phyloP scores from a whole-genome alignment of 2,113 vertebrate species.

The Cisticola juncidis region DNA sequence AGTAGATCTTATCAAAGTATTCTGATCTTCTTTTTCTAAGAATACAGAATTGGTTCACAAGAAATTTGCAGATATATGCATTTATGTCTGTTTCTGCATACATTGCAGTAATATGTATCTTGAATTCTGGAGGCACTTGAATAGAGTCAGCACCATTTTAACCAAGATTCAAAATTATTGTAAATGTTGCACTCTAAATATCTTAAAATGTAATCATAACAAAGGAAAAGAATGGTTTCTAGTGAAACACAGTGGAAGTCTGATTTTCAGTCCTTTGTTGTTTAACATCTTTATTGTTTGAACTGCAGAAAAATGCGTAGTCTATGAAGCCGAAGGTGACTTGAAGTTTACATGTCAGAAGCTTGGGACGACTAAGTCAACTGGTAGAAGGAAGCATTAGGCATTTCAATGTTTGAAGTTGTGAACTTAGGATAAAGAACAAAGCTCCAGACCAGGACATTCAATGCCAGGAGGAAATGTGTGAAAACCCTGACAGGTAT shows the following conservation, averaged over 20 bases:
- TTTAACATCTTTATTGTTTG: neutral
- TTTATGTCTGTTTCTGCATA: neutral
- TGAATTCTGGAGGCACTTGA: neutral
- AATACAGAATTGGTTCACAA: neutral
- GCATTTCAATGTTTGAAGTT: neutral
- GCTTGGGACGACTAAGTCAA: neutral
- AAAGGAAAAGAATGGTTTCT: neutral
- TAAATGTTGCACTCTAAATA: neutral
- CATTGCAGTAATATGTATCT: neutral
- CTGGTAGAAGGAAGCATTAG: neutral
- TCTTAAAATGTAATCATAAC: neutral
- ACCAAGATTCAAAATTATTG: neutral
- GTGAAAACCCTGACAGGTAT: neutral
- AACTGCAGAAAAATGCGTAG: neutral
- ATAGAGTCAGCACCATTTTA: neutral
- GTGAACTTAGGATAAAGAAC: neutral
- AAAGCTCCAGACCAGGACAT: neutral
- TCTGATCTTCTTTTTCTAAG: neutral
- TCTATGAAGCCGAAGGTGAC: neutral
- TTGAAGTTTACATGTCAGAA: neutral
- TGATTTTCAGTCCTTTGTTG: neutral
- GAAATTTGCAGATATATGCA: neutral
- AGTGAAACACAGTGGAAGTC: neutral
- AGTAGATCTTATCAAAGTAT: neutral
- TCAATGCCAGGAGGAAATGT: neutral